Percentiles rank a stretch among this genome's conserved stretches.
These are phyloP conservation scores for Rhopalosiphum nymphaeae DNA, from an alignment of 2,888 invertebrate genomes.

Conservation along the genomic window DNA sequence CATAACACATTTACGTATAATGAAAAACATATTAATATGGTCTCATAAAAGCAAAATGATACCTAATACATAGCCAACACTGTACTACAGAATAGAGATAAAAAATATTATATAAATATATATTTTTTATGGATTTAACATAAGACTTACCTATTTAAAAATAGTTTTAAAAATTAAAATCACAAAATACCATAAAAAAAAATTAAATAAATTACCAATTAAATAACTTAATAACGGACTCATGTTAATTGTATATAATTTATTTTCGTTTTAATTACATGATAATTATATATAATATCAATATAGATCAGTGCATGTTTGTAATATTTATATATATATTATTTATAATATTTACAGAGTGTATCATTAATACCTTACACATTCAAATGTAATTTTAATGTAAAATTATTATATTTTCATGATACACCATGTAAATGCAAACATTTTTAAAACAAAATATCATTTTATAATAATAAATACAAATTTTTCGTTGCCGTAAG, in stretches of 20 bases:
- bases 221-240: background rate
- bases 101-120: background rate
- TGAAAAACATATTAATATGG: background rate
- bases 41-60: background rate
- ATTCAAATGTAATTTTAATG: too few species aligned
- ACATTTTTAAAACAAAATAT: background rate
- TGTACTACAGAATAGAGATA: background rate
- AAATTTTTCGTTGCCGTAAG: background rate
- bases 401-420: too few species aligned
- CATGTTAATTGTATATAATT: background rate
- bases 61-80: background rate
- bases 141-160: background rate
- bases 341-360: too few species aligned
- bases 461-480: background rate
- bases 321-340: too few species aligned
- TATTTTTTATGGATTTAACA: background rate
- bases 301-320: too few species aligned
- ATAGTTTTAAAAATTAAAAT: background rate
- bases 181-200: background rate
- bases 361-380: too few species aligned
- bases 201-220: background rate
- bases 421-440: background rate
- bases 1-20: background rate
- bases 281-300: background rate
- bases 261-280: background rate